Conservation (phyloP, 2,113 vertebrate species). For the Megaceryle torquata region DNA sequence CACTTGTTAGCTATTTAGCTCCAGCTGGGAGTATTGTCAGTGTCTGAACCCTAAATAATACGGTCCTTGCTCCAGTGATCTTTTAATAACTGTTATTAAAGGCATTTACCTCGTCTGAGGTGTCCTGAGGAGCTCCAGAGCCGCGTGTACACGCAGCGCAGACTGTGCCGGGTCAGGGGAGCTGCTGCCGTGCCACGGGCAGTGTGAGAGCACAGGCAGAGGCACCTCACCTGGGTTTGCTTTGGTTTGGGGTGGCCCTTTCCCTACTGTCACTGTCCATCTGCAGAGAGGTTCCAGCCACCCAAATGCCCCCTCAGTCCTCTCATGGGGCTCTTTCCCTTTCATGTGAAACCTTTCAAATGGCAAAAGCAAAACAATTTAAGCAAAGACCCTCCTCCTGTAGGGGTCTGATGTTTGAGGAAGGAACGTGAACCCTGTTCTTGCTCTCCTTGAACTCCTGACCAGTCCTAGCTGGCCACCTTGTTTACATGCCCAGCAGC, state of each 20-base stretch:
- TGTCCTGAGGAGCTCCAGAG: neutral
- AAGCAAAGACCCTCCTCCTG: neutral
- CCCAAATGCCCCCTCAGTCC: neutral
- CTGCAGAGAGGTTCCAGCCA: neutral
- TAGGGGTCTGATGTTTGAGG: neutral
- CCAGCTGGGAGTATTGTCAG: neutral
- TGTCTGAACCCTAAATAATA: neutral
- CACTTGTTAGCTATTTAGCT: neutral
- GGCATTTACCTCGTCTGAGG: neutral
- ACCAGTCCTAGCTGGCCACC: neutral
- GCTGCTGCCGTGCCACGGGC: neutral
- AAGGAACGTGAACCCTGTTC: neutral
- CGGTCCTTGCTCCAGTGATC: neutral
- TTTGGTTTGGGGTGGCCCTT: neutral
- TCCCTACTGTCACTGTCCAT: neutral
- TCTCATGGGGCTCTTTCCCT: neutral
- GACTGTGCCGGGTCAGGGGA: neutral
- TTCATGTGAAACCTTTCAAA: too few relatives aligned
- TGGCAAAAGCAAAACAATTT: too few relatives aligned
- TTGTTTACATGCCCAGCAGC: neutral
- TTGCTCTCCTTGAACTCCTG: neutral
- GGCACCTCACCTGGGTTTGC: rapidly evolving
- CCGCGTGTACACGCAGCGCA: rapidly evolving
- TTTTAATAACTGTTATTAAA: neutral
- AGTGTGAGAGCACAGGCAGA: neutral